Base-by-base conservation (phyloP, 1,140 invertebrate genomes). In the Theocolax elegans region DNA sequence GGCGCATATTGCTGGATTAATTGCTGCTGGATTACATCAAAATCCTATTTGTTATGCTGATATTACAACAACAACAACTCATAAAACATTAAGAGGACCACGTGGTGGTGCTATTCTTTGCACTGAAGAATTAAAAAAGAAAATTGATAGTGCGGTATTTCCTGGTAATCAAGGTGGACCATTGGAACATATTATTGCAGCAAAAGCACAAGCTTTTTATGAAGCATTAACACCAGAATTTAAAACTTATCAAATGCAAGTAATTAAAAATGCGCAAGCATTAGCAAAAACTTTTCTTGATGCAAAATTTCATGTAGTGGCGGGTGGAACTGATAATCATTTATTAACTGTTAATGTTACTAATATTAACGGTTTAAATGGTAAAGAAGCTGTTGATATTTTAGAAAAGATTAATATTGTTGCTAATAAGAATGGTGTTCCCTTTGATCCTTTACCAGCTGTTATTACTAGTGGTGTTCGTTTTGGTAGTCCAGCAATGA, bases 1-100 rank as follows among this genome's bases (percentile, higher is more conserved):
- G 94, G 93, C 95, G 10, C 95, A 97, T 82, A 92, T 97, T 68
- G 92, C 93, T 75, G 95, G 95, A 15, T 85, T 97, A 21, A 94
- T 97, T 10, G 94, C 95, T 63, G 94, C 93, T 74, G 90, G 89
- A 54, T 59, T 46, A 42, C 38, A 63, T 46, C 71, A 66, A n/a
- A 54, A 25, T 29, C 74, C 74, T 29, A 23, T 64, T 29, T 56
- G 29, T 25, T 59, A 72, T 67, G 71, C 71, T 12, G 48, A 74
- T 63, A 80, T 91, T 75, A 89, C 90, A 3, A 89, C 88, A 0
- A 88, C 90, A 3, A 91, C 90, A 13, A 91, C 90, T n/a, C 90
- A 91, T 73, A 91, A 91, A 77, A 89, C 89, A 17, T 80, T 91
- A 2, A 76, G 90, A 59, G 90, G 90, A 53, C 89, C 90, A 17